Percentiles rank a stretch among this genome's conserved stretches.
Evolutionary conservation across 2,797 vertebrate genomes (phyloP).

Genomic region (Urophycis tenuis): DNA sequence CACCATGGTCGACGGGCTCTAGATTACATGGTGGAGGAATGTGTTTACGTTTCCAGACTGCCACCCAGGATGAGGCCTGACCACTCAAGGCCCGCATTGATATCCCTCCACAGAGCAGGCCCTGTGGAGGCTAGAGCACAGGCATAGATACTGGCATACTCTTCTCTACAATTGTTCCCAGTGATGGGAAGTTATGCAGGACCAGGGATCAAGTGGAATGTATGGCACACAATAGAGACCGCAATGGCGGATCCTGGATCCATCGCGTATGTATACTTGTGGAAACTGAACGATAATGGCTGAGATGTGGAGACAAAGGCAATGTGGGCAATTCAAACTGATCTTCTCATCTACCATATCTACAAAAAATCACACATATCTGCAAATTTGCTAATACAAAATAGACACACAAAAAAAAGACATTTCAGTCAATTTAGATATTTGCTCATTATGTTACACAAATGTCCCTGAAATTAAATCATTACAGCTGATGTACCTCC

Average conservation of each 20-base stretch:
- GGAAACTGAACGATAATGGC: neutral
- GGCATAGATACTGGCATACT: neutral
- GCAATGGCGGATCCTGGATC: neutral
- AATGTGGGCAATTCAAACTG: neutral
- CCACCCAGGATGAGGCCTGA: conserved; percentile 52
- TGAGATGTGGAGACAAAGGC: neutral
- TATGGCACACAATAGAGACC: conserved; percentile 15
- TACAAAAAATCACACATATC: neutral
- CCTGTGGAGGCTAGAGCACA: conserved; percentile 43
- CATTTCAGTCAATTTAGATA: neutral
- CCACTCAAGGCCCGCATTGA: conserved; percentile 69
- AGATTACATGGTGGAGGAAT: conserved; percentile 60
- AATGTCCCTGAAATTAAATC: neutral
- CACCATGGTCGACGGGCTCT: conserved; percentile 38
- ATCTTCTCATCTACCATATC: neutral
- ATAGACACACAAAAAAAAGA: too few species aligned
- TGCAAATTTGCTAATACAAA: neutral
- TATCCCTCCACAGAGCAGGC: conserved; percentile 60
- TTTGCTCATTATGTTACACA: neutral
- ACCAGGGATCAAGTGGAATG: conserved; percentile 24
- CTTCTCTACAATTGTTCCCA: conserved; percentile 15
- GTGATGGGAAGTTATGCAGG: conserved; percentile 30
- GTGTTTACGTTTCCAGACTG: conserved; percentile 70
- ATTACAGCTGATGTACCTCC: neutral
- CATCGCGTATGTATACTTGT: neutral